Conservation (phyloP, 2,797 vertebrate genomes). For the Apogon talboti region DNA sequence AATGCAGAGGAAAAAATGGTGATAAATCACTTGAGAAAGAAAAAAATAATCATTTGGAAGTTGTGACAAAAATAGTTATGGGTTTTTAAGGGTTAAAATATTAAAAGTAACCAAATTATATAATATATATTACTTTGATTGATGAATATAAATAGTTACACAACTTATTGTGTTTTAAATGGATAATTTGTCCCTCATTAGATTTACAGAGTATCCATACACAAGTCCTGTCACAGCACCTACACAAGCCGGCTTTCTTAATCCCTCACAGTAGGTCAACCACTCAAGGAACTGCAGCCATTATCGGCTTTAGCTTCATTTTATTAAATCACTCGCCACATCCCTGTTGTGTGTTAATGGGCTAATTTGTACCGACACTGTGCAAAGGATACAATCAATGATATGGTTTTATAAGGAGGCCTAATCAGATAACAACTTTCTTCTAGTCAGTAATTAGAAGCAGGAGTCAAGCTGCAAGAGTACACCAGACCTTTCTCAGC, state of each 20-base stretch:
- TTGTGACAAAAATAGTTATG: too few relatives aligned
- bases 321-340: conserved; percentile 76
- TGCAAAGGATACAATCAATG: conserved; percentile 88
- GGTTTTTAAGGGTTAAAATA: too few relatives aligned
- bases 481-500: conserved; percentile 64
- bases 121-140: too few relatives aligned
- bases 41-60: too few relatives aligned
- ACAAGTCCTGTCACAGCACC: neutral
- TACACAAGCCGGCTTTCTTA: conserved; percentile 45
- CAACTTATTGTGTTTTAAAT: too few relatives aligned
- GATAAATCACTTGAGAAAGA: too few relatives aligned
- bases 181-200: neutral
- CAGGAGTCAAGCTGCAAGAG: conserved; percentile 83
- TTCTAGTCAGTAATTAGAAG: conserved; percentile 89
- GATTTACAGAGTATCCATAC: too few relatives aligned
- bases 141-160: too few relatives aligned
- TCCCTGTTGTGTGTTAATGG: conserved; percentile 89
- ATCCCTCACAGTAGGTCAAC: conserved; percentile 80
- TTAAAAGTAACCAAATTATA: too few relatives aligned
- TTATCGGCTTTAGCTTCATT: conserved; percentile 78
- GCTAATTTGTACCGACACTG: conserved; percentile 91
- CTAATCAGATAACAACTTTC: conserved; percentile 91
- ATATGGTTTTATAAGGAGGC: conserved; percentile 76
- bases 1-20: too few relatives aligned
- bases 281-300: conserved; percentile 70